These are phyloP conservation scores for Alauda arvensis DNA, from an alignment of 2,797 vertebrate genomes.

Conservation along the genomic window DNA sequence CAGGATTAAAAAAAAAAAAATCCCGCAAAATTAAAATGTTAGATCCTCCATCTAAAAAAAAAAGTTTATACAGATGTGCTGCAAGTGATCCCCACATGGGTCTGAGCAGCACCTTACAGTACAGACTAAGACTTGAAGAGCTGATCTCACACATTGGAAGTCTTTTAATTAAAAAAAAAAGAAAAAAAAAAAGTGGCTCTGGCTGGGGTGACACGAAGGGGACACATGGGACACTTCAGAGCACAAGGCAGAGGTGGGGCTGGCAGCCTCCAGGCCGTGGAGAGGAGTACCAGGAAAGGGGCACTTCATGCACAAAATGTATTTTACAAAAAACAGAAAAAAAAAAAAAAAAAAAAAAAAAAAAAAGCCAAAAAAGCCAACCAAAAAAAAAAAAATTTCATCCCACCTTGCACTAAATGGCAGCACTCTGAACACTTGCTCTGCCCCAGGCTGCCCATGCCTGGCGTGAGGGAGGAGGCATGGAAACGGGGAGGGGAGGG, in stretches of 20 bases:
- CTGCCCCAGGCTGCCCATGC: constrained; percentile 66
- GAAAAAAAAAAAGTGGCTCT: constrained; percentile 54
- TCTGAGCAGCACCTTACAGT: constrained; percentile 64
- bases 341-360: constrained; percentile 42
- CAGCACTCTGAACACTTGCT: constrained; percentile 65
- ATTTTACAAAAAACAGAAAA: constrained; percentile 64
- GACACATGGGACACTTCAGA: constrained; percentile 57
- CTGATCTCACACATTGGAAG: constrained; percentile 63
- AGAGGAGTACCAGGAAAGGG: constrained; percentile 39
- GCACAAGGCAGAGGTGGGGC: constrained; percentile 52
- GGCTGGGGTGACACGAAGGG: constrained; percentile 58
- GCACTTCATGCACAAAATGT: constrained; percentile 72
- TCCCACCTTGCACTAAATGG: constrained; percentile 68
- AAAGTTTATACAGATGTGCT: constrained; percentile 59
- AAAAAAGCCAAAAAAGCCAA: constrained; percentile 41
- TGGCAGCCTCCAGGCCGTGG: constrained; percentile 47
- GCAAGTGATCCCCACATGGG: constrained; percentile 17
- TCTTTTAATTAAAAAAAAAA: constrained; percentile 60
- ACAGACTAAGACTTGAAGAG: constrained; percentile 68
- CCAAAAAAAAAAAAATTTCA: constrained; percentile 15
- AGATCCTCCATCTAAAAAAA: constrained; percentile 63
- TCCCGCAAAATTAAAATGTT: constrained; percentile 54
- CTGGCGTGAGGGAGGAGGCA: constrained; percentile 63
- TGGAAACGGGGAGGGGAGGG: constrained; percentile 57
- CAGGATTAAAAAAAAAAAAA: constrained; percentile 39